phyloP scores from a whole-genome alignment of 2,113 vertebrate species.

The Excalfactoria chinensis region DNA sequence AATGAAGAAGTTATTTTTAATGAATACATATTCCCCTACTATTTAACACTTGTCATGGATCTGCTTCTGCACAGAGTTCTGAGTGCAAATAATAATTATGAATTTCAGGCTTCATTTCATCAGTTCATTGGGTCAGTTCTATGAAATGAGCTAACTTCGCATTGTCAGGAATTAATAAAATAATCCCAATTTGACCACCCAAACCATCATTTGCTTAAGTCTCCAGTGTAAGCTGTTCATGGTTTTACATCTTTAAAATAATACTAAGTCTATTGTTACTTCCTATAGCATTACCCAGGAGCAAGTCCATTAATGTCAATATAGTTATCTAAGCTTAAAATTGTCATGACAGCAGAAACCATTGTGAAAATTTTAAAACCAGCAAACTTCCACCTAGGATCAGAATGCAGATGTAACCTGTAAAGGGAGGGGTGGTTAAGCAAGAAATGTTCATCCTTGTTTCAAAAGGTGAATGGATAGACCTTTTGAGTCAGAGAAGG shows the following conservation, averaged over 20 bases:
- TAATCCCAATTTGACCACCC: not conserved
- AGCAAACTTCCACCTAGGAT: not conserved
- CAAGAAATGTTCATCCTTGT: not conserved
- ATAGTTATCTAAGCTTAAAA: not conserved
- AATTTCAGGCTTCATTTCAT: not conserved
- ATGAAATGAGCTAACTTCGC: not conserved
- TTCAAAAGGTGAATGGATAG: not conserved
- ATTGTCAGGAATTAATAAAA: not conserved
- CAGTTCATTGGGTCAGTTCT: not conserved
- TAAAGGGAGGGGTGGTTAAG: not conserved
- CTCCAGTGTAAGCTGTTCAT: not conserved
- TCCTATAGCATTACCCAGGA: not conserved
- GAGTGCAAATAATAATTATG: not conserved
- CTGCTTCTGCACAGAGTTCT: not conserved
- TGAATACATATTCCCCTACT: too few relatives aligned
- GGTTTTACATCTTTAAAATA: not conserved
- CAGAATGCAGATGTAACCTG: not conserved
- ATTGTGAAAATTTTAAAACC: not conserved
- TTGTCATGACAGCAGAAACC: not conserved
- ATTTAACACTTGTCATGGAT: not conserved
- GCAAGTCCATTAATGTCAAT: not conserved
- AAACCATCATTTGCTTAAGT: not conserved
- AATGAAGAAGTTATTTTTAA: not conserved
- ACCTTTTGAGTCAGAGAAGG: not conserved
- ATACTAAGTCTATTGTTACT: not conserved